Evolutionary conservation across 2,797 vertebrate species (phyloP), one percentile per base, ranked within the genome.

Genomic region (Pelobates cultripes): DNA sequence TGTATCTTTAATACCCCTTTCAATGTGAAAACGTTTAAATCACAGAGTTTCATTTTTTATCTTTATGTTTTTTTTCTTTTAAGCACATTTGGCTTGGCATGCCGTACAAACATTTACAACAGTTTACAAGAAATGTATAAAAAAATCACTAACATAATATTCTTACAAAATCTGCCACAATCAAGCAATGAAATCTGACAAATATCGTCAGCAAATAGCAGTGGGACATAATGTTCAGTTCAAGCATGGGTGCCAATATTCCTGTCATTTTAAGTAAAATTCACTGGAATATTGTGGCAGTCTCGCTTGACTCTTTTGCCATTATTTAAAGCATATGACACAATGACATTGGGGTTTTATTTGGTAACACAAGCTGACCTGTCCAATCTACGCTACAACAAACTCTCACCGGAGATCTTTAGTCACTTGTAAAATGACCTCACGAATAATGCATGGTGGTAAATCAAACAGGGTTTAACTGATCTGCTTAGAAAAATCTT

Each of bases 281-380:
- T 15, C 44, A 28, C 47, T 47, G 51, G 47, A 73, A 55, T 73
- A 41, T 55, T 41, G 47, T 73, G 71, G 12, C 71, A 55, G 71
- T 4, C 40, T 73, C 15, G 40, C 71, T 57, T 42, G 47, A 10
- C 71, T 41, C 71, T 57, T 73, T 53, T 57, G 70, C 47, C 47
- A 73, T 57, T 73, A 53, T 55, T 40, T 55, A 57, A 42, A 42
- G 51, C 45, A 40, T 73, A 12, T 73, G 71, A 73, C 47, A 73
- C 51, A 42, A 57, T 57, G 51, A 73, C 71, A 73, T 41, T 53
- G 70, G 70, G 45, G 55, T 73, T 73, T 40, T 55, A 73, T 73
- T 73, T 55, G 40, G 71, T 57, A 61, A 61, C 14, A 17, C 51
- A 40, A 9, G 9, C 10, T 55, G 47, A 53, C 51, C 17, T 41